Percentiles rank a stretch among this genome's conserved stretches.
Conservation (phyloP, 2,797 vertebrate genomes). For the Coccyzus lansbergi region DNA sequence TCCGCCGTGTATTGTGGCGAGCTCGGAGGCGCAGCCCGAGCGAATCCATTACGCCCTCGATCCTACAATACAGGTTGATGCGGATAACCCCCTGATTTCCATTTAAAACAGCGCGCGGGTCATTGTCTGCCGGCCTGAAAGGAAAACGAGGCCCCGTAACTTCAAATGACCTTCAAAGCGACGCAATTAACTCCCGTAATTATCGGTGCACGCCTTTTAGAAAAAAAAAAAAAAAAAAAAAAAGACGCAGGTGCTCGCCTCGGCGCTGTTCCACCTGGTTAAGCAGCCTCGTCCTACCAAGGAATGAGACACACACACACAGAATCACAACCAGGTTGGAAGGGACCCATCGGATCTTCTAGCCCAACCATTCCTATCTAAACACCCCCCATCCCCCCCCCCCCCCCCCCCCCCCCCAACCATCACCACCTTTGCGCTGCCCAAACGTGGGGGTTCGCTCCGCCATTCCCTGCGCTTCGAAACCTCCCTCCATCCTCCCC, state of each 20-base stretch:
- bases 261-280: conserved; percentile 67
- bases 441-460: background rate
- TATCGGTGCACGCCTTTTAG: conserved; percentile 59
- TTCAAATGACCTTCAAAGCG: conserved; percentile 77
- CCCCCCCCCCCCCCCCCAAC: background rate
- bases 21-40: conserved; percentile 68
- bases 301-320: conserved; percentile 23
- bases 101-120: conserved; percentile 72
- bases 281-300: conserved; percentile 31
- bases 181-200: conserved; percentile 77
- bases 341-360: no score
- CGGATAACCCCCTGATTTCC: conserved; percentile 77
- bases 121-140: conserved; percentile 64
- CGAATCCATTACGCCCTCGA: conserved; percentile 76
- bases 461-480: background rate
- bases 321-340: no score
- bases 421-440: background rate
- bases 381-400: no score
- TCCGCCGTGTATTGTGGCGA: conserved; percentile 74
- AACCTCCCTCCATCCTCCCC: conserved; percentile 26
- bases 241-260: conserved; percentile 75
- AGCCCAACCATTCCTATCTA: no score
- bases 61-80: conserved; percentile 72
- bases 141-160: conserved; percentile 66
- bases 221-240: no score